A percentile compares a stretch with the other conserved stretches of the same genome.
Conservation (phyloP, 2,888 invertebrate genomes). For the Hemistola chrysoprasaria region DNA sequence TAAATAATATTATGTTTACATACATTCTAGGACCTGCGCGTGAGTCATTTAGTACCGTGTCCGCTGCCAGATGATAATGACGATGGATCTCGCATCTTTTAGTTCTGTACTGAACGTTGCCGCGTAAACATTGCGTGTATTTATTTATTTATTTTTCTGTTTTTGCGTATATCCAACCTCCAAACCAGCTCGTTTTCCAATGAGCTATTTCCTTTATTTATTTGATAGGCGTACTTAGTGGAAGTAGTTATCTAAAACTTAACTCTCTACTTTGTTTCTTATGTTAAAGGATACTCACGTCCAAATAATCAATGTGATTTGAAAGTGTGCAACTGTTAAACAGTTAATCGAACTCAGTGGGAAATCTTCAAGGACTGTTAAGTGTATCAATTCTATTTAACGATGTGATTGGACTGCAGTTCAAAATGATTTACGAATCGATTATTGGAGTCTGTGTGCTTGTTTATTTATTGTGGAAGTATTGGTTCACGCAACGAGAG, state of each 20-base stretch:
- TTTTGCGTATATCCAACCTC: slow-evolving; percentile 24
- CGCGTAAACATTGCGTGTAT: slow-evolving; percentile 40
- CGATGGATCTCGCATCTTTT: slow-evolving; percentile 50
- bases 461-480: slow-evolving; percentile 64
- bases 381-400: slow-evolving; percentile 52
- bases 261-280: no score
- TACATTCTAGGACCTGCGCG: slow-evolving; percentile 60
- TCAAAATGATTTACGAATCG: slow-evolving; percentile 68
- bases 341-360: slow-evolving; percentile 27
- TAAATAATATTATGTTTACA: slow-evolving; percentile 72
- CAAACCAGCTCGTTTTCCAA: no score
- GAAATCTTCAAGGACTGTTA: slow-evolving; percentile 48
- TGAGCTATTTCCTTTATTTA: no score
- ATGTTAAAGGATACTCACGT: no score
- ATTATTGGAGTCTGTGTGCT: slow-evolving; percentile 62
- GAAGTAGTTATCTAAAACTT: no score
- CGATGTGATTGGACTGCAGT: slow-evolving; percentile 56
- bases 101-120: slow-evolving; percentile 52
- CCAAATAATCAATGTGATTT: slow-evolving; percentile 36
- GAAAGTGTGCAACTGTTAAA: slow-evolving; percentile 36
- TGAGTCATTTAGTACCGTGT: slow-evolving; percentile 58
- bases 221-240: no score
- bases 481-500: slow-evolving; percentile 40
- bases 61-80: slow-evolving; percentile 62
- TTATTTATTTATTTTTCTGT: slow-evolving; percentile 28